Evolutionary conservation across 2,797 vertebrate species (phyloP).

Genomic region (Falco concolor): DNA sequence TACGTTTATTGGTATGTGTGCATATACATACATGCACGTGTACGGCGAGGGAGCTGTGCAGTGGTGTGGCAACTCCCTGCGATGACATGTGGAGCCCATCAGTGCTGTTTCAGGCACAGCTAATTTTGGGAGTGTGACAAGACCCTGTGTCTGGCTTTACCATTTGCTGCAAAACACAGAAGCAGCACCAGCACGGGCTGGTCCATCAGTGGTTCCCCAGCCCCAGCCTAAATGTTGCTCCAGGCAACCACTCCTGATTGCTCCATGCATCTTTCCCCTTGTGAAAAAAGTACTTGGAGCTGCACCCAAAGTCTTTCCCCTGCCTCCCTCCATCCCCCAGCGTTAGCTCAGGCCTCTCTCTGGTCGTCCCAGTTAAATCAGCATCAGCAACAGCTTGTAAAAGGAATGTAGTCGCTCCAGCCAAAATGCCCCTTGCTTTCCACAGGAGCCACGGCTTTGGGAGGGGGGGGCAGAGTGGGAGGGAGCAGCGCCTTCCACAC

Average conservation of each 20-base stretch:
- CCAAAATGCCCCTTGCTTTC: background rate
- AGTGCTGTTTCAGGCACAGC: background rate
- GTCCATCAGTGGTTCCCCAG: background rate
- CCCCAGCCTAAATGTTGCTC: background rate
- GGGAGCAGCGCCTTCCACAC: background rate
- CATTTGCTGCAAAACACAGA: accelerated
- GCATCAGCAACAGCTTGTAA: background rate
- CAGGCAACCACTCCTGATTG: accelerated
- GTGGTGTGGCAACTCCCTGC: background rate
- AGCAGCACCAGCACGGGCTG: background rate
- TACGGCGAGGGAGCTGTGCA: background rate
- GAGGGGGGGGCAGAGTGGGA: accelerated
- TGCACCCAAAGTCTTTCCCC: background rate
- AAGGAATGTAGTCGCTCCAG: accelerated
- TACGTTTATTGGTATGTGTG: background rate
- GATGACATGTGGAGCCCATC: background rate
- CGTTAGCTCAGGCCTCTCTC: background rate
- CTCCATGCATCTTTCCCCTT: background rate
- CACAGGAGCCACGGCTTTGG: background rate
- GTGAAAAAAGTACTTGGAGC: background rate
- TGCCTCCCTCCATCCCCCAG: background rate
- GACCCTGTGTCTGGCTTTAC: background rate
- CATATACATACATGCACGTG: accelerated
- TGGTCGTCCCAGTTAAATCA: background rate
- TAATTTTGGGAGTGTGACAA: background rate